Evolutionary conservation across 2,888 invertebrate species (phyloP).

Genomic region (Protonemura montana): DNA sequence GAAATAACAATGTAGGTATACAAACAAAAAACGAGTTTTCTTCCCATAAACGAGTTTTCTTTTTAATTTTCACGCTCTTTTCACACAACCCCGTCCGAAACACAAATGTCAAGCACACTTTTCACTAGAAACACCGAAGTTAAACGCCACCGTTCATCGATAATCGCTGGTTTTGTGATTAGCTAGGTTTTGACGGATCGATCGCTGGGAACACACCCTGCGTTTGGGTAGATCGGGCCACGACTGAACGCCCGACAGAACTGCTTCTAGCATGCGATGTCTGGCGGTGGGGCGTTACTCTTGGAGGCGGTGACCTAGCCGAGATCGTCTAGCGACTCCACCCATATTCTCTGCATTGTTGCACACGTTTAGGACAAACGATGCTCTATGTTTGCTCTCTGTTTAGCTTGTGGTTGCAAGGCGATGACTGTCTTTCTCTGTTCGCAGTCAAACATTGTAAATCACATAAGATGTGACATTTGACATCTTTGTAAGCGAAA

Average conservation of each 20-base stretch:
- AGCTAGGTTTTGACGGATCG: background rate
- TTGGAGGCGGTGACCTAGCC: background rate
- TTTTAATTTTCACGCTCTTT: background rate
- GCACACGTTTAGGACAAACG: background rate
- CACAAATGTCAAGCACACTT: background rate
- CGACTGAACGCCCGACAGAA: slow-evolving; percentile 8
- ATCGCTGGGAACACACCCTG: slow-evolving; percentile 3
- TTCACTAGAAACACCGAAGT: background rate
- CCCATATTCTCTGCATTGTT: slow-evolving; percentile 26
- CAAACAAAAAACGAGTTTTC: background rate
- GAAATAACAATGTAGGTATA: background rate
- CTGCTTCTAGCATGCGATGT: background rate
- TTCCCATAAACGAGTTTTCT: background rate
- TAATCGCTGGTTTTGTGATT: background rate
- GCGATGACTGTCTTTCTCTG: background rate
- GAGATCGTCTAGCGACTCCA: slow-evolving; percentile 10
- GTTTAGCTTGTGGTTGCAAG: background rate
- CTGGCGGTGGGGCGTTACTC: background rate
- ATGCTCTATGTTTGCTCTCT: background rate
- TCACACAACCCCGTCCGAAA: background rate
- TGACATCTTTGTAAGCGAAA: slow-evolving; percentile 8
- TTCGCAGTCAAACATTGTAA: background rate
- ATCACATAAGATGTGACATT: background rate
- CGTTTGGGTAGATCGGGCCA: slow-evolving; percentile 25
- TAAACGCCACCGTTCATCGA: background rate